Evolutionary conservation across 2,888 invertebrate species (phyloP), one percentile per base, ranked within the genome.

Genomic region (Polymixis flavicincta): DNA sequence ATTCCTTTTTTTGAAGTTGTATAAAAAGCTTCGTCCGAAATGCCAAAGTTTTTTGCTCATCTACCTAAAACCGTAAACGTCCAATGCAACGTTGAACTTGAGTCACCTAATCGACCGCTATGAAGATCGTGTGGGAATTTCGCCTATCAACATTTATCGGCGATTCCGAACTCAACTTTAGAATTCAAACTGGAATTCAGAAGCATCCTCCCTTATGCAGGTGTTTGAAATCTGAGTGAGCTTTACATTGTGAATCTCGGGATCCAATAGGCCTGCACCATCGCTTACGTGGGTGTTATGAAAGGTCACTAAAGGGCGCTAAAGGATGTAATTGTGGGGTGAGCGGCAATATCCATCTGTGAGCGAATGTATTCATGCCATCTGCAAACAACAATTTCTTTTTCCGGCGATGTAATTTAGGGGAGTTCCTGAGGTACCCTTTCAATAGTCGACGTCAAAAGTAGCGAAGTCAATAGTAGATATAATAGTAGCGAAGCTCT

Each of bases 271-370:
- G 57, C 42, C 42, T 59, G 78, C 71, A 78, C 64, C 71, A 68
- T 78, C 64, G 57, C 71, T 73, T 84, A 80, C 60, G 60, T 48
- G 70, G 84, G 61, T 57, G 52, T 73, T 65, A 71, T 71, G 65
- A 84, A 80, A 73, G 71, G 84, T 76, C 74, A 80, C 81, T 57
- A 45, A 83, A 76, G 72, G 79, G 75, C 72, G 72, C 69, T 72
- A 61, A 75, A 79, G 70, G 68, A 80, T 64, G 59, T 80, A 80
- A 80, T 83, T 80, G 66, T 71, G 78, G 83, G 83, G 71, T 71
- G 71, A 78, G 78, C 63, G 71, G 78, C 71, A 78, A 83, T 83
- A 80, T 80, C 67, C 83, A 83, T 68, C 83, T 78, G 67, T 82
- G 57, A 71, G 59, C 45, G 37, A 71, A 83, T 59, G 67, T 78